Evolutionary conservation across 2,888 invertebrate genomes (phyloP).

Genomic region (Apodemia mormo): DNA sequence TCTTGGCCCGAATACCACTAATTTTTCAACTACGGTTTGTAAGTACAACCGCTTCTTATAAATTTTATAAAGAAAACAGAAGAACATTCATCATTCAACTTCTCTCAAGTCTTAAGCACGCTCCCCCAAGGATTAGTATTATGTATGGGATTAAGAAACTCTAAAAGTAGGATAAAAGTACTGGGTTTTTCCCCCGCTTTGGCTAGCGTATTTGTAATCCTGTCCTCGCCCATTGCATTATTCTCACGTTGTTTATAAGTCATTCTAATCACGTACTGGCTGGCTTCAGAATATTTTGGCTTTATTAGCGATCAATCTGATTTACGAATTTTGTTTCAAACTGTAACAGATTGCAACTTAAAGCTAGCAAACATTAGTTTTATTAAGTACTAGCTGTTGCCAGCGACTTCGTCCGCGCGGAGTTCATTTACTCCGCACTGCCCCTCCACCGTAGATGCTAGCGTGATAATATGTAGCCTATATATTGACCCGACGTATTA

Average conservation of each 20-base stretch:
- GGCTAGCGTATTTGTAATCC: conserved; percentile 4
- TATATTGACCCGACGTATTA: too few relatives aligned
- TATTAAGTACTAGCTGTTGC: too few relatives aligned
- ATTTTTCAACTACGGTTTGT: neutral
- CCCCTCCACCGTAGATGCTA: too few relatives aligned
- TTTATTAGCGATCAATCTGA: neutral
- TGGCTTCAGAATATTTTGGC: neutral
- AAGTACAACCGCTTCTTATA: neutral
- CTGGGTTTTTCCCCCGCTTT: neutral
- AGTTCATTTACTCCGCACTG: too few relatives aligned
- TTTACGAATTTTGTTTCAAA: neutral
- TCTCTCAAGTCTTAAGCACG: neutral
- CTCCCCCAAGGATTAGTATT: neutral
- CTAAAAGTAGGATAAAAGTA: conserved; percentile 6
- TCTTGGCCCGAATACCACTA: neutral
- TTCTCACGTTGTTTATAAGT: conserved; percentile 1
- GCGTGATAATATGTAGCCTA: too few relatives aligned
- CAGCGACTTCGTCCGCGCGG: too few relatives aligned
- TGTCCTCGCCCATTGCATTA: conserved; percentile 7
- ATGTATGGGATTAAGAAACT: conserved; percentile 3
- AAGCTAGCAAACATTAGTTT: neutral
- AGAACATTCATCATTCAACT: neutral
- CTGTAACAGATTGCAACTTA: neutral
- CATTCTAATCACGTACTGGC: conserved; percentile 4
- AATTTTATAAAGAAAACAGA: neutral